A percentile compares a stretch with the other conserved stretches of the same genome.
Conservation (phyloP, 53 echinoderm and acorn worm genomes). For the Hippasteria phrygiana region DNA sequence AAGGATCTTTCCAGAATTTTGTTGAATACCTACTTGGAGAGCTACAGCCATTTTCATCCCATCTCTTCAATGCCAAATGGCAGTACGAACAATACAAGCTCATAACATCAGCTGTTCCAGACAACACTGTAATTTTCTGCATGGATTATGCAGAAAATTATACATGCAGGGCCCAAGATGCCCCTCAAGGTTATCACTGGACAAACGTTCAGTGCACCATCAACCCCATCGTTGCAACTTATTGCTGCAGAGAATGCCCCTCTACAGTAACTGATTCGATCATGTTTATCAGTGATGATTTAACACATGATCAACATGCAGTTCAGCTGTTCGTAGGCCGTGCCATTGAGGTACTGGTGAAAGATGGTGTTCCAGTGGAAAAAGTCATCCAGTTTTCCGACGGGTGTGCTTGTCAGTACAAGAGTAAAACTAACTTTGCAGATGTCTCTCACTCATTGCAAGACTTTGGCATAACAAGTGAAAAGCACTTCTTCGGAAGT, state of each 20-base stretch:
- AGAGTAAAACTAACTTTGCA: slow-evolving; percentile 63
- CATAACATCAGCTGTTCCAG: too few species aligned
- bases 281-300: slow-evolving; percentile 67
- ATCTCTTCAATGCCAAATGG: too few species aligned
- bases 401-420: slow-evolving; percentile 68
- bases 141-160: too few species aligned
- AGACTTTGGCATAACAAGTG: slow-evolving; percentile 45
- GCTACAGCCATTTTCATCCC: too few species aligned
- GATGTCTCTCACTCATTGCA: slow-evolving; percentile 32
- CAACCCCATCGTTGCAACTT: slow-evolving; percentile 76
- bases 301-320: slow-evolving; percentile 63
- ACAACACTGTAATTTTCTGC: too few species aligned
- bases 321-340: slow-evolving; percentile 57
- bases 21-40: slow-evolving; percentile 7
- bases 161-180: too few species aligned
- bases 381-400: slow-evolving; percentile 72
- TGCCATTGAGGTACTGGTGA: slow-evolving; percentile 29
- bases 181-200: slow-evolving; percentile 17
- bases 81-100: too few species aligned
- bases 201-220: slow-evolving; percentile 59
- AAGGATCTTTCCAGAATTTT: neutral
- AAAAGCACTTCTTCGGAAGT: slow-evolving; percentile 76
- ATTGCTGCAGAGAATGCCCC: slow-evolving; percentile 44
- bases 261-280: slow-evolving; percentile 62
- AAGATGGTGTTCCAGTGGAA: slow-evolving; percentile 49